Evolutionary conservation across 2,113 vertebrate genomes (phyloP), one percentile per base, ranked within the genome.

Genomic region (Oxyura jamaicensis): DNA sequence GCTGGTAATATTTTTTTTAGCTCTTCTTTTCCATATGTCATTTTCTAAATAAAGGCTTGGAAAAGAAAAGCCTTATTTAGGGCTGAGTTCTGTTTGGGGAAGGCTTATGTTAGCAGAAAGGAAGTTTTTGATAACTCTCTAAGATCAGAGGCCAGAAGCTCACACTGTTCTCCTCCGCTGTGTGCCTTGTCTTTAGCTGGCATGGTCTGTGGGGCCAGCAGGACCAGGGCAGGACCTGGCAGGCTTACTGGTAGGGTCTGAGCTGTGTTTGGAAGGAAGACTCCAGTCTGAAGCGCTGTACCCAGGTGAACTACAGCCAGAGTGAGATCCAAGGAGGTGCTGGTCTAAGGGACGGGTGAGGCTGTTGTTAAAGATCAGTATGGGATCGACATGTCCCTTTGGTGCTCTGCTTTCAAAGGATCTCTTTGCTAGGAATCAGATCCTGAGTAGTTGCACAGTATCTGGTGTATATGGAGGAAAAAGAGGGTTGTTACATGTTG

Each of bases 221-320:
- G 69, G 36, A 20, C 20, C 25, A 12, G 35, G 80, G 55, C 31
- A 7, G 1, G 25, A 52, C 53, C 44, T 23, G 31, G 26, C 31
- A 31, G 7, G 21, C 19, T 36, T 6, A 11, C 11, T 0, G 2
- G 3, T 25, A 3, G 18, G 14, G 29, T 29, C 55, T 42, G 31
- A 60, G 35, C 35, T 35, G 60, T 15, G 1, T 48, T 13, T 39
- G 71, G 71, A 39, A 36, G 10, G 42, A 14, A 22, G 19, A 11
- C 53, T 59, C 36, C 28, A 22, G 33, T 35, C 8, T 33, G 58
- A 74, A 63, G 33, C 26, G 56, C 35, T 60, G 28, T 26, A 33
- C 60, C 60, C 41, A 39, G 71, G 50, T 46, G 50, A 66, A 8
- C n/a, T 65, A 36, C 8, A 10, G 28, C 5, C 26, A 33, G 33